Base-by-base conservation (phyloP, 2,113 vertebrate species). In the Melierax canorus region DNA sequence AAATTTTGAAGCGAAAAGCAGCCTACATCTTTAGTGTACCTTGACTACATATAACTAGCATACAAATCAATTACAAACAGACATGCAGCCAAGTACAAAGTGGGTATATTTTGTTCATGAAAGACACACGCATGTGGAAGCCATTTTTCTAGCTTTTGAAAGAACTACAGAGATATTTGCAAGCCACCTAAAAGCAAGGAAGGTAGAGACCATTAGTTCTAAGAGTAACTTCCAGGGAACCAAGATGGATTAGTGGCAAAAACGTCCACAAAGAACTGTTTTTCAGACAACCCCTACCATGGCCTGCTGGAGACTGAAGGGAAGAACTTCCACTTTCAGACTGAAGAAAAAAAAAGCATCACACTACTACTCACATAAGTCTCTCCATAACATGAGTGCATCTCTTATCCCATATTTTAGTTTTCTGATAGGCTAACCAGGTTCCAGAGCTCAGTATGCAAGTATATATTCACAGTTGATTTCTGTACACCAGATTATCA, bases 81-180 rank as follows among this genome's bases (percentile, higher is more conserved):
- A 64, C 83, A 91, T 48, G 74, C 55, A 88, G 77, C 56, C 67
- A 96, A 58, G 67, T 76, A 86, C 55, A 86, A 94, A 95, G 90
- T 83, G 68, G 63, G 56, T 86, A 39, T 39, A 88, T 39, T 73
- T 88, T 62, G 41, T 20, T 68, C n/a, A 41, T 15, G 23, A 59
- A 80, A 67, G 46, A 45, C 41, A 86, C 39, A 77, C 9, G 1
- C 15, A 60, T 0, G 8, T 48, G 45, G 81, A 92, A 92, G 74
- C 7, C 3, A 74, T 80, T 86, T 88, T 50, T 59, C 71, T 2
- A 79, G 63, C 46, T 88, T 89, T 41, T 77, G 29, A 83, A 86
- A 96, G 55, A 80, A 86, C 78, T 69, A 58, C 13, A 88, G 72
- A 78, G 38, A n/a, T 45, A 78, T 26, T 39, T 76, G 34, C 58